Evolutionary conservation across 2,113 vertebrate species (phyloP), one percentile per base, ranked within the genome.

Genomic region (Anolis sagrei): DNA sequence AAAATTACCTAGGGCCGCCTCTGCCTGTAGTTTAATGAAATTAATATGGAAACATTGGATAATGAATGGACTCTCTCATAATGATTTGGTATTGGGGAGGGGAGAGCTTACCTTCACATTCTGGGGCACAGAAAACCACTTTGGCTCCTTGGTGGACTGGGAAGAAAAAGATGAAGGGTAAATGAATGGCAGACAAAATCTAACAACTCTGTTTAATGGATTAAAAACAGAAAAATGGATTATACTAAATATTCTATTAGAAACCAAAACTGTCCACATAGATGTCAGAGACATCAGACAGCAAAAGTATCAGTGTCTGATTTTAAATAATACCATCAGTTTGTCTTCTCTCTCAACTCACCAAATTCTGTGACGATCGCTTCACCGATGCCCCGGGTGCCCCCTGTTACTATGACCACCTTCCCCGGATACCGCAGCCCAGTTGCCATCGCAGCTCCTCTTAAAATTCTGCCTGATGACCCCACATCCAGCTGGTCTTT

Each of bases 351-450:
- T 23, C 66, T n/a, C 18, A 6, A 39, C 89, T 89, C 86, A 91
- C 91, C 88, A 1, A 94, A 95, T 81, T 87, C 89, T 18, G 88
- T 49, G 49, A 79, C 84, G 27, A 93, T 91, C 49, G 80, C 89
- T 2, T 90, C 90, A 49, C 93, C 90, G 8, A 91, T 90, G 73
- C 72, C 90, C 1, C 88, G 6, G 32, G 95, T 97, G 1, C 97
- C 97, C 27, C 97, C 97, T 0, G 97, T 98, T 58, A 97, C 97
- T 0, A 98, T 79, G 18, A 92, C 96, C 25, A 97, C 97, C 89
- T 95, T 97, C 89, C 84, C 89, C 92, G 89, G 87, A 87, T 87
- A 83, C 7, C 64, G 62, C 69, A 81, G 84, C 86, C 90, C 92
- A 88, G 36, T 72, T 54, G 81, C 58, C 75, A 85, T 85, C 7